Conservation (phyloP, 1,140 invertebrate species). For the Diorhabda elongata region DNA sequence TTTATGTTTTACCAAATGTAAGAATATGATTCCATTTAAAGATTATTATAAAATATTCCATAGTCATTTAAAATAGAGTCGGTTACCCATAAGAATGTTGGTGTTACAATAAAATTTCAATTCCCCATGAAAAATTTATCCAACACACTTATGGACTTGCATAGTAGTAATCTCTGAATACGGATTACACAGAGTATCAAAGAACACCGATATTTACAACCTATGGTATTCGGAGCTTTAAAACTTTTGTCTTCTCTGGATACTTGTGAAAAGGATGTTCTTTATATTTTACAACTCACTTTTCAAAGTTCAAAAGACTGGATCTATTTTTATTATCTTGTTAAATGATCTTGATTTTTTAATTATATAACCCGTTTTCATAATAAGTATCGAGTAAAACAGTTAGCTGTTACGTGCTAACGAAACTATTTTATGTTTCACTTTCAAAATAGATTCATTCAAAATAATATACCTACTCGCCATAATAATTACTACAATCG, state of each 20-base stretch:
- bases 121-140: too few relatives aligned
- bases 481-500: too few relatives aligned
- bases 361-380: neutral
- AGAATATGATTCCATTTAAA: too few relatives aligned
- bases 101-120: too few relatives aligned
- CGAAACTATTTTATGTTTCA: too few relatives aligned
- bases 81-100: too few relatives aligned
- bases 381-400: neutral
- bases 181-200: neutral
- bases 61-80: too few relatives aligned
- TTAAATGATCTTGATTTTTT: neutral
- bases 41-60: too few relatives aligned
- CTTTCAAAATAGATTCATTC: too few relatives aligned
- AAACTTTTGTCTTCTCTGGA: neutral
- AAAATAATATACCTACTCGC: too few relatives aligned
- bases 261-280: slow-evolving; percentile 2
- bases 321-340: neutral
- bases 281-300: neutral
- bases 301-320: neutral
- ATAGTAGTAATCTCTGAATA: neutral
- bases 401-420: too few relatives aligned
- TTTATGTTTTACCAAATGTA: too few relatives aligned
- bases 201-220: slow-evolving; percentile 1
- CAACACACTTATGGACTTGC: neutral
- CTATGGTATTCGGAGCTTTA: neutral